Percentiles rank a stretch among this genome's conserved stretches.
Evolutionary conservation across 2,113 vertebrate genomes (phyloP).

Genomic region (Rhinolophus ferrumequinum): DNA sequence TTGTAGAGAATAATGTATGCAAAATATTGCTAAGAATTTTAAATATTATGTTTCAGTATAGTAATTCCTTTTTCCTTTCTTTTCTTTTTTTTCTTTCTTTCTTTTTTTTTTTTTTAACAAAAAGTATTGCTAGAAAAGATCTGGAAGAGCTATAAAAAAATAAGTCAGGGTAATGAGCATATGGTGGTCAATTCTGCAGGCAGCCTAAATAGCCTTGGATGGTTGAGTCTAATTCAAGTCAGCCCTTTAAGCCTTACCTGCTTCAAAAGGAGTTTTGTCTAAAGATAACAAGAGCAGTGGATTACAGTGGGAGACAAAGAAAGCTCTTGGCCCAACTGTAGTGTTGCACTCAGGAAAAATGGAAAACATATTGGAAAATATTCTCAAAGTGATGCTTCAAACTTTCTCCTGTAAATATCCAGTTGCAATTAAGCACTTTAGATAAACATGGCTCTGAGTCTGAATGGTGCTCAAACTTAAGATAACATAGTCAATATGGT

Average conservation of each 20-base stretch:
- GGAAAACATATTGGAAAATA: conserved; percentile 19
- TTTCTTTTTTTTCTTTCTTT: too few relatives aligned
- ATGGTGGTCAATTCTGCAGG: background rate
- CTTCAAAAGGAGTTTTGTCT: conserved; percentile 23
- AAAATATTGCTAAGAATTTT: conserved; percentile 40
- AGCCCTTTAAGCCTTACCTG: background rate
- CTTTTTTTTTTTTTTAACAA: background rate
- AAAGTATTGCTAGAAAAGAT: conserved; percentile 7
- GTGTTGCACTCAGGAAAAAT: conserved; percentile 36
- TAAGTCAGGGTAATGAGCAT: background rate
- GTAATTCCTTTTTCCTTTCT: background rate
- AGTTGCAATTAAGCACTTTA: background rate
- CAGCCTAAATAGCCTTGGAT: background rate
- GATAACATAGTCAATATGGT: conserved; percentile 44
- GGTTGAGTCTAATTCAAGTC: background rate
- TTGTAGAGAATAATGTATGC: background rate
- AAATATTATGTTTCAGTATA: conserved; percentile 2
- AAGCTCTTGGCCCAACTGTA: background rate
- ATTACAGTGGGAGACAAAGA: conserved; percentile 40
- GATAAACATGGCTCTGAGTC: background rate
- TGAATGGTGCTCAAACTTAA: conserved; percentile 24
- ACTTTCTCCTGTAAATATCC: conserved; percentile 41
- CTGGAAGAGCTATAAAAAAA: conserved; percentile 5
- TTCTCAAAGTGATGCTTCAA: conserved; percentile 37
- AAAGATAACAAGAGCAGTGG: conserved; percentile 1